Percentiles rank a stretch among this genome's conserved stretches.
These are phyloP conservation scores for Willisornis vidua DNA, from an alignment of 2,113 vertebrate genomes.

Conservation along the genomic window DNA sequence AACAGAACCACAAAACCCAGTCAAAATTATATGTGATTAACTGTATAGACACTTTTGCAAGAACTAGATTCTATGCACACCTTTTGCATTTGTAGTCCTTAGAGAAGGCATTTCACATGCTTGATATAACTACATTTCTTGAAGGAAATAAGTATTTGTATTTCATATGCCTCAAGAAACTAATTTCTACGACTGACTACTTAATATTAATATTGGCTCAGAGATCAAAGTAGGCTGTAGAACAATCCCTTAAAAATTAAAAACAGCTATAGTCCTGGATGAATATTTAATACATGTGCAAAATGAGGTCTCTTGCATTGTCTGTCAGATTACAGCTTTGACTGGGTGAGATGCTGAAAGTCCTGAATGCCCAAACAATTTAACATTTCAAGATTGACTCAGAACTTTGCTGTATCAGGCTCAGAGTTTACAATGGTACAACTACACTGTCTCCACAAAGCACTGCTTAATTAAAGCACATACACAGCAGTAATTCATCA, in stretches of 20 bases:
- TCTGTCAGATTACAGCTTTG: neutral
- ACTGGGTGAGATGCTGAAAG: neutral
- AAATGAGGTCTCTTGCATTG: neutral
- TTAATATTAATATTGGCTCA: neutral
- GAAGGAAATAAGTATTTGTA: neutral
- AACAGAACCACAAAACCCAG: neutral
- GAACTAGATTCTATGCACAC: neutral
- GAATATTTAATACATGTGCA: neutral
- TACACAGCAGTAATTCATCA: constrained; percentile 29
- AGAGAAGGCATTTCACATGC: neutral
- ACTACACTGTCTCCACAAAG: neutral
- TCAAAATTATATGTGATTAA: neutral
- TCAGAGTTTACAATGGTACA: neutral
- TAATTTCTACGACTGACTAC: neutral
- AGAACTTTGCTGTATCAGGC: neutral
- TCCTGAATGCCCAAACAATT: neutral
- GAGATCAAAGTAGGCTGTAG: neutral
- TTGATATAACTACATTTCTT: neutral
- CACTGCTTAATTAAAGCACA: constrained; percentile 22
- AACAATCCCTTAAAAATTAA: neutral
- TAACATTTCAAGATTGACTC: neutral
- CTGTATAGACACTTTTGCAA: neutral
- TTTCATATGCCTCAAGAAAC: neutral
- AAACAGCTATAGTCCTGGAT: neutral
- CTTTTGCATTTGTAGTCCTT: neutral